A percentile compares a stretch with the other conserved stretches of the same genome.
Evolutionary conservation across 2,113 vertebrate species (phyloP).

Genomic region (Corythoichthys intestinalis): DNA sequence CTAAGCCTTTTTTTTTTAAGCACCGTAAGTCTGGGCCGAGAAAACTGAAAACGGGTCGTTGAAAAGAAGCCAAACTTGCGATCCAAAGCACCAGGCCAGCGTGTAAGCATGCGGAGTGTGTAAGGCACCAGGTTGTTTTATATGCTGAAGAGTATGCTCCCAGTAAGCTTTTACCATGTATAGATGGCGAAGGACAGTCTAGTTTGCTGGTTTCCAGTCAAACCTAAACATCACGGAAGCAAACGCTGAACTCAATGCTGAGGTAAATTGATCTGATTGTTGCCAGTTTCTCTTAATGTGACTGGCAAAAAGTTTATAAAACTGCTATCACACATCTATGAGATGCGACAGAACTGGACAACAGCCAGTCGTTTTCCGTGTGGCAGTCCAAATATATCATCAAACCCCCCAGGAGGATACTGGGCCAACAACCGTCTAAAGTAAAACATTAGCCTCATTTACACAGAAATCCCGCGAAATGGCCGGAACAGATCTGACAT

Average conservation of each 20-base stretch:
- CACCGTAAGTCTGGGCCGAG: slow-evolving; percentile 63
- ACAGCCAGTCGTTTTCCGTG: slow-evolving; percentile 60
- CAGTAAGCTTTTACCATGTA: slow-evolving; percentile 59
- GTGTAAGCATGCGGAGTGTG: slow-evolving; percentile 79
- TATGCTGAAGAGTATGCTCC: slow-evolving; percentile 78
- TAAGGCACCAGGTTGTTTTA: slow-evolving; percentile 81
- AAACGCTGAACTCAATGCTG: slow-evolving; percentile 54
- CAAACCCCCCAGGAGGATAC: slow-evolving; percentile 35
- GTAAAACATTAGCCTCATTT: slow-evolving; percentile 13
- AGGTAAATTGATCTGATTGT: slow-evolving; percentile 71
- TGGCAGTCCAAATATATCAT: slow-evolving; percentile 65
- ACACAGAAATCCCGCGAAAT: neutral
- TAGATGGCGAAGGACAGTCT: slow-evolving; percentile 61
- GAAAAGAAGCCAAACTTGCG: slow-evolving; percentile 64
- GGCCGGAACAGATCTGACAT: neutral
- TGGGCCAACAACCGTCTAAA: slow-evolving; percentile 42
- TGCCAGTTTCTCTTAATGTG: slow-evolving; percentile 65
- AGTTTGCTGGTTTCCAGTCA: slow-evolving; percentile 70
- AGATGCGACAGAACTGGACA: slow-evolving; percentile 68
- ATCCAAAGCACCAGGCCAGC: slow-evolving; percentile 79
- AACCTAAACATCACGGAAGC: slow-evolving; percentile 59
- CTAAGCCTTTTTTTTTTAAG: slow-evolving; percentile 47
- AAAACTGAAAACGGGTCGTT: slow-evolving; percentile 30
- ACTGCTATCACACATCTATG: slow-evolving; percentile 70
- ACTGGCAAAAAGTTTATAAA: slow-evolving; percentile 68